Evolutionary conservation across 2,888 invertebrate genomes (phyloP), one percentile per base, ranked within the genome.

Genomic region (Suillia variegata): DNA sequence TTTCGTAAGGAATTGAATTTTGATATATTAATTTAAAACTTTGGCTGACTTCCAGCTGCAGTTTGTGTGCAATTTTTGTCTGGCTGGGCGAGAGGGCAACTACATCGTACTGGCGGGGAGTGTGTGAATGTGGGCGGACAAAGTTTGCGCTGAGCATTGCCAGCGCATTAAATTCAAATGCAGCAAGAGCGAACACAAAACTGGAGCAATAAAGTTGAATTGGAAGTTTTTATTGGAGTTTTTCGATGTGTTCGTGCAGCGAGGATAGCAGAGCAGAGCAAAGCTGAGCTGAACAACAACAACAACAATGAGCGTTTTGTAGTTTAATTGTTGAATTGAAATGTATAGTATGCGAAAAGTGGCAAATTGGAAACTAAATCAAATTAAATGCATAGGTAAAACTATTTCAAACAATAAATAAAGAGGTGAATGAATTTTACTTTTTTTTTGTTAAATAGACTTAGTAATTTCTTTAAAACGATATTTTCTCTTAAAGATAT

Each of bases 11-110:
- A 72, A 73, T 72, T 70, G 75, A 73, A 71, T 74, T 73, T 69
- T 71, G 70, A 73, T 73, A 73, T 73, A 75, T 72, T 75, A 72
- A 72, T 72, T 72, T 73, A 68, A 69, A 72, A 73, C 66, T 75
- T 72, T 72, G 72, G 71, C 72, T 72, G 70, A 74, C 71, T 72
- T 72, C 69, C 52, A 22, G 62, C 62, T 59, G 62, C 22, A n/a
- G n/a, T n/a, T n/a, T n/a, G n/a, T n/a, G n/a, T n/a, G n/a, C n/a
- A n/a, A n/a, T n/a, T n/a, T n/a, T 24, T 17, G 50, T 54, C 45
- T 62, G 65, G 65, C 69, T 61, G 45, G 17, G 8, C 12, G 4
- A 45, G 17, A 17, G 6, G 4, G 38, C 38, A 10, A n/a, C 38
- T 31, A n/a, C n/a, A 38, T 45, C 17, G 49, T 21, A 8, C 15